phyloP scores from a whole-genome alignment of 1,140 invertebrate genomes.

The Cotesia typhae region DNA sequence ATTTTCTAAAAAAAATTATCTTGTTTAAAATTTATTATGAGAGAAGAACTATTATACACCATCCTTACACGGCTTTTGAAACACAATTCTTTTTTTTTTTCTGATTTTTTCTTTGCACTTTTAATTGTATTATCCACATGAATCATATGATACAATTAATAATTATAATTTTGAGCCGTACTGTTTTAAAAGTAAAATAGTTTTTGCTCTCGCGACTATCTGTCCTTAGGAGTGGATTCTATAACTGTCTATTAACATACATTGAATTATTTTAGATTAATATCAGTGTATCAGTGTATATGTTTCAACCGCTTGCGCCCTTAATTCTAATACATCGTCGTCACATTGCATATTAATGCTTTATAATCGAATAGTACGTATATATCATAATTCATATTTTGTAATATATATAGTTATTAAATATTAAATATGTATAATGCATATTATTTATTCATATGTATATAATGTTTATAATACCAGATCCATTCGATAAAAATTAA shows the following conservation, averaged over 20 bases:
- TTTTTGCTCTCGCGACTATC: constrained; percentile 15
- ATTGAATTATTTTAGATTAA: constrained; percentile 10
- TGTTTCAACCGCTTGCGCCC: constrained; percentile 29
- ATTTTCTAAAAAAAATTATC: constrained; percentile 47
- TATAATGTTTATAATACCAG: constrained; percentile 12
- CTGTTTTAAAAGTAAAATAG: constrained; percentile 18
- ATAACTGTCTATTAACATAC: constrained; percentile 35
- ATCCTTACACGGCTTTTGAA: constrained; percentile 8
- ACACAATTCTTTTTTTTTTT: neutral
- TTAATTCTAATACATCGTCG: constrained; percentile 29
- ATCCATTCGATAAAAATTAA: constrained; percentile 23
- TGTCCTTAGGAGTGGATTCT: constrained; percentile 18
- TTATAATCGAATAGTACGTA: constrained; percentile 13
- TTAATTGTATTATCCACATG: constrained; percentile 2
- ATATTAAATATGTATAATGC: neutral
- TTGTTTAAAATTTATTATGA: constrained; percentile 63
- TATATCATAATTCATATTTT: constrained; percentile 8
- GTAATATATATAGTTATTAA: constrained; percentile 9
- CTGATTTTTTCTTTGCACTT: constrained; percentile 41
- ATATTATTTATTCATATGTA: neutral
- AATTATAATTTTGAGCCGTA: neutral
- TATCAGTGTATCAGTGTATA: constrained; percentile 37
- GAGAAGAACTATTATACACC: constrained; percentile 35
- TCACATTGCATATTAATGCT: constrained; percentile 20
- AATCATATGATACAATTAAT: neutral